phyloP scores from a whole-genome alignment of 23 tunicate species.

The Phallusia fumigata region DNA sequence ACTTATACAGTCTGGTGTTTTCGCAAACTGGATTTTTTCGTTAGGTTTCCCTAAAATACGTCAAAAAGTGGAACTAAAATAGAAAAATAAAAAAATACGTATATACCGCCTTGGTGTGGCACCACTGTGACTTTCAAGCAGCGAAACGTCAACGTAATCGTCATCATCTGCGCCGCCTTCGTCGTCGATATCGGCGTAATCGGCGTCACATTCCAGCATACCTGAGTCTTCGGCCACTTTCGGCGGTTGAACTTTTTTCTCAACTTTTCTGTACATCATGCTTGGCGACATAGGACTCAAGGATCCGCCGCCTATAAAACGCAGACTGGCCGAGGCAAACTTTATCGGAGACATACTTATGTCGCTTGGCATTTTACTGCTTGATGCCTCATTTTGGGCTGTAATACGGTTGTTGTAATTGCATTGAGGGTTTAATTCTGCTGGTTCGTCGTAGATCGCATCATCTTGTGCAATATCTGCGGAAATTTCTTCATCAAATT shows the following conservation, averaged over 20 bases:
- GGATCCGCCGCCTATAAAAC: neutral
- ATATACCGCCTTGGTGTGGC: conserved; percentile 10
- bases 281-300: neutral
- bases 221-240: neutral
- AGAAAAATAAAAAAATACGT: no score
- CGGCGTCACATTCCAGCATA: neutral
- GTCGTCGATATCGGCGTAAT: neutral
- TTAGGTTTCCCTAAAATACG: no score
- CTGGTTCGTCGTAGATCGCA: neutral
- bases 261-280: neutral
- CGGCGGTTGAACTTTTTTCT: neutral
- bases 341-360: neutral
- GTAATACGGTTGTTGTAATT: neutral
- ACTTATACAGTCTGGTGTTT: no score
- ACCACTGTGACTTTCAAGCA: neutral
- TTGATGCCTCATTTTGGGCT: neutral
- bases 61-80: no score
- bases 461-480: neutral
- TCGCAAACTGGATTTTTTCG: no score
- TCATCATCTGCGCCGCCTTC: neutral
- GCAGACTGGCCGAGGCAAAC: neutral
- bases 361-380: neutral
- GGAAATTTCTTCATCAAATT: neutral
- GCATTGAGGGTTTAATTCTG: neutral
- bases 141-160: neutral